Percentiles rank a stretch among this genome's conserved stretches.
These are phyloP conservation scores for Calephelis perditalis DNA, from an alignment of 2,888 invertebrate genomes.

Conservation along the genomic window DNA sequence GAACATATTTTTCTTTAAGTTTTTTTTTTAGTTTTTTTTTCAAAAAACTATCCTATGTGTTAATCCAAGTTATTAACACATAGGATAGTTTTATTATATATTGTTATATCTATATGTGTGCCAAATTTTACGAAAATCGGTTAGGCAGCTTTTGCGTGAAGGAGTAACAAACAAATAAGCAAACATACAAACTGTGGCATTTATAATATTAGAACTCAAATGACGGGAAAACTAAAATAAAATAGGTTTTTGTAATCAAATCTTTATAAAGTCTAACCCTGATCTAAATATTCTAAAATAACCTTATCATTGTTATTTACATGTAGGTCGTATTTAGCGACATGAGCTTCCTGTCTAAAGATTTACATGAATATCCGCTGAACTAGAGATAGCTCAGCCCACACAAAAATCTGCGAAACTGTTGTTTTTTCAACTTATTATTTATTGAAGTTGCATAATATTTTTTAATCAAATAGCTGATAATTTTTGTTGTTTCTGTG, in stretches of 20 bases:
- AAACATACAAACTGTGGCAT: no score
- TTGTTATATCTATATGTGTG: no score
- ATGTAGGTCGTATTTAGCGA: slow-evolving; percentile 22
- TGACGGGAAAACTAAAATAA: background rate
- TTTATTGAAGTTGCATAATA: slow-evolving; percentile 1
- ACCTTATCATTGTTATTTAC: slow-evolving; percentile 13
- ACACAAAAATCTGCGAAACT: slow-evolving; percentile 17
- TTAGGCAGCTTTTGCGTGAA: no score
- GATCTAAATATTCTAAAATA: slow-evolving; percentile 13
- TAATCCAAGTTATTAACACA: no score
- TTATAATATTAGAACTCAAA: no score
- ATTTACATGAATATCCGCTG: slow-evolving; percentile 24
- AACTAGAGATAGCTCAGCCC: slow-evolving; percentile 23
- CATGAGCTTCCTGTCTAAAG: slow-evolving; percentile 15
- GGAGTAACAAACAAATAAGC: no score
- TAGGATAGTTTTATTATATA: no score
- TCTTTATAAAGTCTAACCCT: slow-evolving; percentile 10
- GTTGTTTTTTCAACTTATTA: slow-evolving; percentile 1
- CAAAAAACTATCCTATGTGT: no score
- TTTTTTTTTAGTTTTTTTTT: no score
- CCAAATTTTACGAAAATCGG: no score
- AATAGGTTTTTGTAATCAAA: background rate
- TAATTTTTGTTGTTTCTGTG: background rate
- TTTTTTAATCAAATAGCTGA: background rate
- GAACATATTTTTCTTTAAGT: no score